A percentile compares a stretch with the other conserved stretches of the same genome.
phyloP scores from a whole-genome alignment of 2,797 vertebrate species.

The Pteropus rufus region DNA sequence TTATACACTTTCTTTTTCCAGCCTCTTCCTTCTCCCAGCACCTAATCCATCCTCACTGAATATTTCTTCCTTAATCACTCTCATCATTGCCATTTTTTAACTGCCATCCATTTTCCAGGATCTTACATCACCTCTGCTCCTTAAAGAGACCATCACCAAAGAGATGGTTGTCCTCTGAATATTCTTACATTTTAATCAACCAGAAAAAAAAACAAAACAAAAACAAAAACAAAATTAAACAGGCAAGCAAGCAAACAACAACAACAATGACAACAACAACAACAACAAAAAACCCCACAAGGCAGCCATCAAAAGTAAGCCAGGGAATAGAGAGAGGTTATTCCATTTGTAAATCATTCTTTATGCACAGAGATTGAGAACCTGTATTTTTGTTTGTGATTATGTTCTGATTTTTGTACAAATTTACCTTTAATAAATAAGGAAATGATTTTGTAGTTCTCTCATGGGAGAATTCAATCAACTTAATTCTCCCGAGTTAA shows the following conservation, averaged over 20 bases:
- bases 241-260: not conserved
- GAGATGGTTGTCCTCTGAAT: conserved; percentile 19
- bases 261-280: not conserved
- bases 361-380: not conserved
- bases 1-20: conserved; percentile 30
- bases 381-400: conserved; percentile 20
- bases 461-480: not conserved
- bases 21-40: not conserved
- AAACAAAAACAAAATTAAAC: not conserved
- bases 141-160: conserved; percentile 63
- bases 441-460: not conserved
- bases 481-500: not conserved
- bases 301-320: not conserved
- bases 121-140: conserved; percentile 30
- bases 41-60: not conserved
- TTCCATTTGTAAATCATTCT: not conserved
- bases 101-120: conserved; percentile 41
- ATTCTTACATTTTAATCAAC: not conserved
- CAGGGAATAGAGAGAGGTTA: not conserved
- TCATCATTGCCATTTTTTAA: conserved; percentile 54
- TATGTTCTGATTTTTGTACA: conserved; percentile 24
- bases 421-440: not conserved
- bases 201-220: not conserved
- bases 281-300: not conserved
- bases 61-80: conserved; percentile 58